Base-by-base conservation (phyloP, 1,140 invertebrate species). In the Idris sp. region DNA sequence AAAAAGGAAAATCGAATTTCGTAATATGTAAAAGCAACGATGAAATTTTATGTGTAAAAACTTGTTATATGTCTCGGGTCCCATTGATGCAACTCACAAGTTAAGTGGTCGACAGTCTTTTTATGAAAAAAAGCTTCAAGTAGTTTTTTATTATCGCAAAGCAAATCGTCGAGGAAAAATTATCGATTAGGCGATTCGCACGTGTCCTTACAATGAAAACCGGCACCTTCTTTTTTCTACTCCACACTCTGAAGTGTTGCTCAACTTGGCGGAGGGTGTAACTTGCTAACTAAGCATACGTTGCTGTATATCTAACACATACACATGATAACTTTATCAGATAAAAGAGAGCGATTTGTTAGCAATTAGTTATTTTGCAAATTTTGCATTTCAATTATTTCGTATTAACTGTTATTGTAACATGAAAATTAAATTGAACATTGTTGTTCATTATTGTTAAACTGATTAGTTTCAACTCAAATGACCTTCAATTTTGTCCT, bases 191-290 rank as follows among this genome's bases (percentile, higher is more conserved):
- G 14, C 33, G 46, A 75, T 75, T 71, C 65, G 65, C 53, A 67
- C 65, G 73, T 76, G 65, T 69, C 67, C 62, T 68, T 76, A 76
- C 74, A 76, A 76, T 58, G 74, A 48, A 16, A n/a, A n/a, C n/a
- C n/a, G n/a, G 61, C 56, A 26, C 69, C 65, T 28, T 59, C 40
- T 71, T 61, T 67, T 72, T 76, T 62, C 49, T 67, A 56, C 48
- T 58, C 49, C 43, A 33, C 7, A n/a, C 30, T 11, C 54, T 68
- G 38, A 26, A 72, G 54, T 56, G 43, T 59, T 65, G 65, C 59
- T 69, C 65, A 59, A 35, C 53, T 71, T 54, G 28, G 19, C 44
- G 54, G 51, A 68, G 62, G 74, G 74, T 72, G 67, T 56, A 72
- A 76, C 16, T 54, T 72, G 74, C 74, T 54, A 76, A 71, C 61